Base-by-base conservation (phyloP, 2,113 vertebrate genomes). In the Nymphicus hollandicus region DNA sequence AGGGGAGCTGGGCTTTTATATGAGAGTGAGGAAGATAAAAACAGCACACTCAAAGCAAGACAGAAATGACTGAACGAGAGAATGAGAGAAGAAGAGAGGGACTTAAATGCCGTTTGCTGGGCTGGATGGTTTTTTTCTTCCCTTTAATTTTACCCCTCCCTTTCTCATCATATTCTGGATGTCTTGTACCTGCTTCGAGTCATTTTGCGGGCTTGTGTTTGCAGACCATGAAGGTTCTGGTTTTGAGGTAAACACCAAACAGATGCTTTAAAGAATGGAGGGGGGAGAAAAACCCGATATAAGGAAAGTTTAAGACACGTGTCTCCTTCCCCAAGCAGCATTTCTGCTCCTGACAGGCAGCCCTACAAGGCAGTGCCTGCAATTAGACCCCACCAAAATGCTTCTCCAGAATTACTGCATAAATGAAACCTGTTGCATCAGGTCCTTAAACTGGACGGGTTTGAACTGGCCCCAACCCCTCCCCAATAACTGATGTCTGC, bases 11-110 rank as follows among this genome's bases (percentile, higher is more conserved):
- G 76, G 83, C 96, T 97, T 96, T 96, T 94, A 95, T 92, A 94
- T 43, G 90, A 94, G 94, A 87, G 78, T 58, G 25, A 94, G 95
- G 80, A 76, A 97, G 95, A 96, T 92, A 96, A 97, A 97, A 96
- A 93, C 96, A 79, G 94, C 83, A 52, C 44, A 92, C 71, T 96
- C 94, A 84, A 97, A 95, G 74, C 84, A 92, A 80, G 93, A 76
- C 49, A 94, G 68, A 86, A 94, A 94, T 95, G 95, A 93, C 94
- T 95, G 95, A 95, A 95, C 94, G 90, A 90, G 89, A 66, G 88
- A 93, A 92, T 80, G 87, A 83, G 83, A 84, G 88, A 87, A 85
- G 55, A 82, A 44, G 94, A 77, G 87, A 93, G 88, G 94, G 53
- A 80, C 60, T 92, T 96, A 93, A 96, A 96, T 96, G 95, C 74